A percentile compares a stretch with the other conserved stretches of the same genome.
Conservation (phyloP, 2,797 vertebrate species). For the Sus cebifrons region DNA sequence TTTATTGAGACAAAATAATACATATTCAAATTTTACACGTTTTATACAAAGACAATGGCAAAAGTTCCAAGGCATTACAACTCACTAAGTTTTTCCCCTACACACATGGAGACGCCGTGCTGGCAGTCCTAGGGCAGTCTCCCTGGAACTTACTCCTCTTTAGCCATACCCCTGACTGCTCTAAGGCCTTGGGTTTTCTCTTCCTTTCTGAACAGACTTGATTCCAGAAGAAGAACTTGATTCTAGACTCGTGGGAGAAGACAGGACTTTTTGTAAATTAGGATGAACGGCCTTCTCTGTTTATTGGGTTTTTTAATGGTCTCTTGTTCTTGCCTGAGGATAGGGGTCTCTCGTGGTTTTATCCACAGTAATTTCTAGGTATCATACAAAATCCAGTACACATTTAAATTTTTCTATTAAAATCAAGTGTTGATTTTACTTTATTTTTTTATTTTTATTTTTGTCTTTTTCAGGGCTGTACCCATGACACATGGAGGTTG, state of each 20-base stretch:
- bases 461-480: too few species aligned
- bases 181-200: not conserved
- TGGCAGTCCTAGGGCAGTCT: not conserved
- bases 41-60: not conserved
- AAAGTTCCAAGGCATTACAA: not conserved
- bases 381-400: not conserved
- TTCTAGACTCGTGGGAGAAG: not conserved
- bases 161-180: not conserved
- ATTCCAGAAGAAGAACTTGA: not conserved
- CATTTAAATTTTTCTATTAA: conserved; percentile 32
- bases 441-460: not conserved
- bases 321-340: not conserved
- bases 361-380: not conserved
- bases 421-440: not conserved
- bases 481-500: too few species aligned
- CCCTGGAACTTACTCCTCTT: not conserved
- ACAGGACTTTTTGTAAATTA: not conserved
- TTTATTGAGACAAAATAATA: not conserved
- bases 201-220: not conserved
- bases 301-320: not conserved
- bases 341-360: not conserved
- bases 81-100: not conserved
- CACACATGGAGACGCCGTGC: not conserved
- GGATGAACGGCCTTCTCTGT: not conserved
- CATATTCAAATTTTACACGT: not conserved